Evolutionary conservation across 2,888 invertebrate species (phyloP).

Genomic region (Idaea dimidiata): DNA sequence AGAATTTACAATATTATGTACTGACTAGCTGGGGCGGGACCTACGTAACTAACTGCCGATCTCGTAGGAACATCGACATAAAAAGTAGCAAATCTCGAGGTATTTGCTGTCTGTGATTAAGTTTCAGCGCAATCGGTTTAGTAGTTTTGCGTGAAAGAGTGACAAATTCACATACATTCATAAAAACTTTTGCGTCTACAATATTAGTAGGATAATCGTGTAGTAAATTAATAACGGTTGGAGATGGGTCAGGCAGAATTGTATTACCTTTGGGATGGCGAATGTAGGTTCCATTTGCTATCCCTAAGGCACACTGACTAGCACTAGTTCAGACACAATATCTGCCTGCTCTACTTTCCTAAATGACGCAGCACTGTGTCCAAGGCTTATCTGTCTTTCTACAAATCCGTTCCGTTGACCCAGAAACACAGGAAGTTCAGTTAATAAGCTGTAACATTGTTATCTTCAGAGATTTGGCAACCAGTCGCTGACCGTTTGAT

Average conservation of each 20-base stretch:
- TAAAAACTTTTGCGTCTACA: too few relatives aligned
- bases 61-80: too few relatives aligned
- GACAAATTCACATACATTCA: too few relatives aligned
- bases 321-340: background rate
- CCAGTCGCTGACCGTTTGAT: slow-evolving; percentile 24
- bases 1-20: too few relatives aligned
- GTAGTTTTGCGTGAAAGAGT: too few relatives aligned
- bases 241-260: background rate
- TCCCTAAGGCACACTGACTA: slow-evolving; percentile 3
- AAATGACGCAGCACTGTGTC: slow-evolving; percentile 24
- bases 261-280: background rate
- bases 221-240: too few relatives aligned
- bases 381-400: slow-evolving; percentile 36
- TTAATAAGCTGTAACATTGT: slow-evolving; percentile 30
- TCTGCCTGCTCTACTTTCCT: slow-evolving; percentile 9
- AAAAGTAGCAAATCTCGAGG: too few relatives aligned
- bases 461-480: slow-evolving; percentile 49
- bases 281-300: background rate
- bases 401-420: slow-evolving; percentile 39
- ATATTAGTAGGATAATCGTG: too few relatives aligned
- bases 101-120: too few relatives aligned
- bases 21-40: too few relatives aligned
- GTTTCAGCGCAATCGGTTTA: too few relatives aligned
- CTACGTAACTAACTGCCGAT: too few relatives aligned
- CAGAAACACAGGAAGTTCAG: slow-evolving; percentile 31